Conservation (phyloP, 2,888 invertebrate species). For the Campoplex capitator region DNA sequence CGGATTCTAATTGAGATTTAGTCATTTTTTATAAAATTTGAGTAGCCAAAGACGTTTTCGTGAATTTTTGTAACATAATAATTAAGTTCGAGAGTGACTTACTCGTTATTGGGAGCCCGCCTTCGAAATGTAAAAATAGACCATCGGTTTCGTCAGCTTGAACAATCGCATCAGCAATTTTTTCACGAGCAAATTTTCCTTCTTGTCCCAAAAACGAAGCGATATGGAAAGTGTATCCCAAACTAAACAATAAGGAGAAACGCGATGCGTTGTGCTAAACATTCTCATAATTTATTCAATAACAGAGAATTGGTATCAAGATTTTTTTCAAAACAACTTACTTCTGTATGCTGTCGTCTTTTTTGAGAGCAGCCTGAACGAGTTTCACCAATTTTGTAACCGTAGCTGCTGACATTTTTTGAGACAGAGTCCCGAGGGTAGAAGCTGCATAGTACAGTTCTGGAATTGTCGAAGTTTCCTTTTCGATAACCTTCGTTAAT, state of each 20-base stretch:
- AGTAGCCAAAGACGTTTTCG: neutral
- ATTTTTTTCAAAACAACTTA: constrained; percentile 79
- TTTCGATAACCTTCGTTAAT: constrained; percentile 87
- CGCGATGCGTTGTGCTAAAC: neutral
- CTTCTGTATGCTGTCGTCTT: constrained; percentile 92
- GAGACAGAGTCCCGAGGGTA: constrained; percentile 89
- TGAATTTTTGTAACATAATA: neutral
- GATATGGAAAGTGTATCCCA: constrained; percentile 93
- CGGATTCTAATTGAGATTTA: too few species aligned
- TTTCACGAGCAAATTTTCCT: constrained; percentile 89
- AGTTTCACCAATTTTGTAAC: constrained; percentile 90
- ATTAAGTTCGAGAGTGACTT: constrained; percentile 58
- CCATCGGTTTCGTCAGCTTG: constrained; percentile 98
- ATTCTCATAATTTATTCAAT: too few species aligned
- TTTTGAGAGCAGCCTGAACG: constrained; percentile 91
- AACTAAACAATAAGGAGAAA: constrained; percentile 84
- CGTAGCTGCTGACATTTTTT: constrained; percentile 86
- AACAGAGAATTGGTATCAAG: neutral
- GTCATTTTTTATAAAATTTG: too few species aligned
- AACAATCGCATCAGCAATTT: constrained; percentile 96
- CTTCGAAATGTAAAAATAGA: constrained; percentile 95
- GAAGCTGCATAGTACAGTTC: constrained; percentile 92
- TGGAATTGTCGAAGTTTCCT: constrained; percentile 88
- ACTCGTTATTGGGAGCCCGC: constrained; percentile 92
- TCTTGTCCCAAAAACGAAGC: constrained; percentile 91